Base-by-base conservation (phyloP, 2,113 vertebrate species). In the Chaetodon trifascialis region DNA sequence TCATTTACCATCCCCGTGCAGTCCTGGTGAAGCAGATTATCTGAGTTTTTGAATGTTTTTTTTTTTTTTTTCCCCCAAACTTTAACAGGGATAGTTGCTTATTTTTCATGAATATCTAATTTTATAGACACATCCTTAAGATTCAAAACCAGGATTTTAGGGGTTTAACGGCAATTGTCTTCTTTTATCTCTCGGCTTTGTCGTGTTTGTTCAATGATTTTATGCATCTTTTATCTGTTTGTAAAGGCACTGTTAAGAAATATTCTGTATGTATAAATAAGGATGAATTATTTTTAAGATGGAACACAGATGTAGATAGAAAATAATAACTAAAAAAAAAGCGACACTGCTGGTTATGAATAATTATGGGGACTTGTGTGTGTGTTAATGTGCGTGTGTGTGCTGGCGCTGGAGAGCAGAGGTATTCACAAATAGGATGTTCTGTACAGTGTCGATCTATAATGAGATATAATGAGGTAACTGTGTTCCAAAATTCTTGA, bases 301-400 rank as follows among this genome's bases (percentile, higher is more conserved):
- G 52, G 47, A 70, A 69, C 77, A 75, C 67, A 44, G 38, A 62
- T 14, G n/a, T 23, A 67, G 15, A 23, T 2, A 8, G 1, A 19
- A 44, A 71, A 17, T 54, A 70, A 38, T 0, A 59, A 7, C 19
- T 63, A 30, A 30, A 30, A n/a, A 59, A 46, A 52, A 38, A 42
- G 42, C 44, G 25, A 25, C 44, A 40, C 21, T 60, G 55, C 47
- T 68, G 42, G 58, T 51, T 65, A 62, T 73, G 64, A 64, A 69
- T 79, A 73, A 72, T 72, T 36, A 46, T 30, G 11, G 4, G 56
- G 42, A 17, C 44, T 12, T 68, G 60, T 73, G 38, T 44, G 34
- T 56, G 58, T 11, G 16, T 36, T 30, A 16, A 14, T 59, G 25
- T 54, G 34, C 63, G 68, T 63, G 36, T 30, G 30, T 51, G 49